These are phyloP conservation scores for Oscheius myriophilus DNA, from an alignment of 2,888 invertebrate genomes.

Conservation along the genomic window DNA sequence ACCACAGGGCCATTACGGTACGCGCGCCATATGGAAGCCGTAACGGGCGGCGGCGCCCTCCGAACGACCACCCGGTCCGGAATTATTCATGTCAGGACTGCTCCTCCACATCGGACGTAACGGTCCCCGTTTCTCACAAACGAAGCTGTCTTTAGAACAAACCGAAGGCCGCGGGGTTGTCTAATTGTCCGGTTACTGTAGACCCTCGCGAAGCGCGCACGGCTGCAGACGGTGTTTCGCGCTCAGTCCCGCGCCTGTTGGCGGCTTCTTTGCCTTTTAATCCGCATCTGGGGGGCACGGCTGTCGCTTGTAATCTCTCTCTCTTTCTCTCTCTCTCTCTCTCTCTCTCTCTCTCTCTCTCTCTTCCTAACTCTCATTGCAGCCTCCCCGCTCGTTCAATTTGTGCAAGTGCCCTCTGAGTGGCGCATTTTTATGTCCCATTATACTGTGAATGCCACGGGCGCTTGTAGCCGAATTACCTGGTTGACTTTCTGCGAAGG, in stretches of 20 bases:
- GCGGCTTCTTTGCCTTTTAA: too few species aligned
- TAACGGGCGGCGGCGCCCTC: slow-evolving; percentile 17
- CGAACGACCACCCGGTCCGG: not conserved
- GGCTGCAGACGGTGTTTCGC: too few species aligned
- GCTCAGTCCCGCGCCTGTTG: not conserved
- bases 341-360: too few species aligned
- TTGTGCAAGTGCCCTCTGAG: too few species aligned
- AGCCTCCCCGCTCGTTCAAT: too few species aligned
- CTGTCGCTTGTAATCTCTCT: slow-evolving; percentile 3
- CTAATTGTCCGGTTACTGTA: too few species aligned
- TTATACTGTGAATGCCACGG: too few species aligned
- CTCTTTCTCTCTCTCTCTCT: not conserved
- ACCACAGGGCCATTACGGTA: slow-evolving; percentile 4
- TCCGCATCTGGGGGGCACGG: not conserved
- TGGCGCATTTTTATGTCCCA: too few species aligned
- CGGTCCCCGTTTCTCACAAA: not conserved
- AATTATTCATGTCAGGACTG: not conserved
- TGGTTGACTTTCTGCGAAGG: too few species aligned
- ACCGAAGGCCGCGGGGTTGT: too few species aligned
- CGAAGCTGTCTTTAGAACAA: not conserved
- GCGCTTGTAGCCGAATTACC: too few species aligned
- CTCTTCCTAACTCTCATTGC: too few species aligned
- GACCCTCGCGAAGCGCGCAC: not conserved
- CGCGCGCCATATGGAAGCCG: slow-evolving; percentile 22
- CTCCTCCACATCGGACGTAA: not conserved